A percentile compares a stretch with the other conserved stretches of the same genome.
These are phyloP conservation scores for Triplophysa dalaica DNA, from an alignment of 2,113 vertebrate species.

Conservation along the genomic window DNA sequence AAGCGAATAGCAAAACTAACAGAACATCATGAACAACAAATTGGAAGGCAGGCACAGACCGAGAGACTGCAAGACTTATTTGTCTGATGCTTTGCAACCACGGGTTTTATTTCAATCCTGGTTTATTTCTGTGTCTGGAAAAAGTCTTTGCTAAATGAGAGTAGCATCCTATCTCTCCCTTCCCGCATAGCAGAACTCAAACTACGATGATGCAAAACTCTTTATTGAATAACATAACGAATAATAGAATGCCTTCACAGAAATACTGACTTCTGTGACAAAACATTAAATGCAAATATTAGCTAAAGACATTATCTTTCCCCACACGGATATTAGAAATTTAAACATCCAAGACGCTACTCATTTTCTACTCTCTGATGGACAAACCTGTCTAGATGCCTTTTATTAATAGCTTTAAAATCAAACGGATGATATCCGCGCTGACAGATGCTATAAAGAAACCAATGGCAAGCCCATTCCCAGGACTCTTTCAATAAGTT, in stretches of 20 bases:
- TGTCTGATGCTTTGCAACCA: conserved; percentile 57
- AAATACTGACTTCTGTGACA: not conserved
- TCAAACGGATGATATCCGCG: conserved; percentile 44
- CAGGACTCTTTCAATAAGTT: conserved; percentile 53
- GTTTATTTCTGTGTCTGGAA: conserved; percentile 55
- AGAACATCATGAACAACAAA: conserved; percentile 56
- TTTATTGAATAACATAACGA: conserved; percentile 6
- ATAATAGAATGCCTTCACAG: not conserved
- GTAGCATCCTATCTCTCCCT: conserved; percentile 31
- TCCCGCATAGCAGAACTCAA: conserved; percentile 39
- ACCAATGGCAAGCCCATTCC: conserved; percentile 51
- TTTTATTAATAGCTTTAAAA: conserved; percentile 50
- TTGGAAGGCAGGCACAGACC: conserved; percentile 37
- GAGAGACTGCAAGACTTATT: conserved; percentile 47
- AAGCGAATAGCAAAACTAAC: conserved; percentile 49
- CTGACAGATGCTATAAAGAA: conserved; percentile 44
- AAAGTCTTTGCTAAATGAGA: conserved; percentile 42
- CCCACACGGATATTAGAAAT: conserved; percentile 14
- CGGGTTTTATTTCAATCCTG: conserved; percentile 53
- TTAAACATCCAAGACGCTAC: conserved; percentile 37
- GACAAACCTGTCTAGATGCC: conserved; percentile 47
- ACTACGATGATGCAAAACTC: conserved; percentile 30
- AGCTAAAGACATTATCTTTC: conserved; percentile 25
- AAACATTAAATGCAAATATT: conserved; percentile 29
- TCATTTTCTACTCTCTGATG: conserved; percentile 25